phyloP scores from a whole-genome alignment of 1,140 invertebrate species.

The Drosophila tropicalis region DNA sequence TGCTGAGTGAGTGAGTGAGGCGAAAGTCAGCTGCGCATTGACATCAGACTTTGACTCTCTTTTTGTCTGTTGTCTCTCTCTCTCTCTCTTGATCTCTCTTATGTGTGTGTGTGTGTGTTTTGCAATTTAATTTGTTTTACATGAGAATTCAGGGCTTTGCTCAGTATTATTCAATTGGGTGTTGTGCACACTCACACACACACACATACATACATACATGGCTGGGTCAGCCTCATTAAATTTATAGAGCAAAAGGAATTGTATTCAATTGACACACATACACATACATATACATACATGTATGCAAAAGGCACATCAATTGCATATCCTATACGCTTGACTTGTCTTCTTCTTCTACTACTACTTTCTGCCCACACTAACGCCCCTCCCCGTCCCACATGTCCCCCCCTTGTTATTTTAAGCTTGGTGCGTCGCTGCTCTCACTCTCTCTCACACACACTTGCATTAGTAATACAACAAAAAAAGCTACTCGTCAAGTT shows the following conservation, averaged over 20 bases:
- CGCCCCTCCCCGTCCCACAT: background rate
- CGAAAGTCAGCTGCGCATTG: slow-evolving; percentile 15
- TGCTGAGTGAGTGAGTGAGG: background rate
- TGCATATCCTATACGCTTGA: background rate
- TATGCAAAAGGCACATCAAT: background rate
- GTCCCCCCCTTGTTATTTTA: slow-evolving; percentile 17
- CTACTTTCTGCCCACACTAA: background rate
- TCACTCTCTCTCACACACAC: slow-evolving; percentile 18
- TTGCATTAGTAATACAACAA: slow-evolving; percentile 64
- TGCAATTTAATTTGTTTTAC: slow-evolving; percentile 68
- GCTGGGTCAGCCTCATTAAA: slow-evolving; percentile 54
- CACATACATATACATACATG: background rate
- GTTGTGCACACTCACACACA: slow-evolving; percentile 7
- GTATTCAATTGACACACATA: slow-evolving; percentile 59
- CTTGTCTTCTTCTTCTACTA: too few relatives aligned
- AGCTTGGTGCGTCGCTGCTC: slow-evolving; percentile 53
- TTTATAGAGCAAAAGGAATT: slow-evolving; percentile 57
- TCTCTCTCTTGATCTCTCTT: background rate
- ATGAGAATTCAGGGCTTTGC: slow-evolving; percentile 45
- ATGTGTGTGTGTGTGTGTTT: background rate
- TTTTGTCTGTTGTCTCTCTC: background rate
- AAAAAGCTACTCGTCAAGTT: slow-evolving; percentile 10
- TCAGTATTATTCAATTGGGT: slow-evolving; percentile 40
- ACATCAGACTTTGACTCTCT: slow-evolving; percentile 3
- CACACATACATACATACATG: background rate